Percentiles rank a stretch among this genome's conserved stretches.
Evolutionary conservation across 2,888 invertebrate genomes (phyloP).

Genomic region (Caenorhabditis doughertyi): DNA sequence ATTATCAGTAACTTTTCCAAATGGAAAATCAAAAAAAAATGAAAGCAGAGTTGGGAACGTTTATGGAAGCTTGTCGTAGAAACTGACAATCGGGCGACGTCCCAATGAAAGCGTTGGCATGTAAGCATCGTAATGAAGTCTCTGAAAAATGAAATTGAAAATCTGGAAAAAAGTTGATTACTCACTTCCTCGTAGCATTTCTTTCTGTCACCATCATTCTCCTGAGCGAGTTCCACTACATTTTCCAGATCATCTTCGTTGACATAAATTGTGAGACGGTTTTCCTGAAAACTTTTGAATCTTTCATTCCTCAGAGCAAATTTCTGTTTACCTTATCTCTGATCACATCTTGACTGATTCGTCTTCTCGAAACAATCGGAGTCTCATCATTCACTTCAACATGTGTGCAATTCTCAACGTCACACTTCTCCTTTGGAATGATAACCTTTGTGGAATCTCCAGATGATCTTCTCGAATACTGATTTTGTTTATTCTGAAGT

Average conservation of each 20-base stretch:
- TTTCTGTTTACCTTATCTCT: conserved; percentile 16
- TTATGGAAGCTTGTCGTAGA: conserved; percentile 62
- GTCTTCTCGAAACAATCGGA: conserved; percentile 21
- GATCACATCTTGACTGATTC: conserved; percentile 12
- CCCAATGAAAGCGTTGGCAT: conserved; percentile 54
- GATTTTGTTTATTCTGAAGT: conserved; percentile 12
- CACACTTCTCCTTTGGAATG: conserved; percentile 21
- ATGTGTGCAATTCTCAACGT: conserved; percentile 59
- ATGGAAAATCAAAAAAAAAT: conserved; percentile 1
- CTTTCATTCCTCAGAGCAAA: not conserved
- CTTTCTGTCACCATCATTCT: conserved; percentile 31
- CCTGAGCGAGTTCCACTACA: conserved; percentile 47
- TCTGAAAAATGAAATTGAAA: no score
- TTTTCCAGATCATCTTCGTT: conserved; percentile 44
- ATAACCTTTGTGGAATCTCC: conserved; percentile 11
- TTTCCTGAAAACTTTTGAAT: conserved; percentile 36
- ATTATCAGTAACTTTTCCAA: conserved; percentile 9
- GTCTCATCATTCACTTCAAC: conserved; percentile 37
- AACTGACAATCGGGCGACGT: conserved; percentile 57
- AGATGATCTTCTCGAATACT: conserved; percentile 35
- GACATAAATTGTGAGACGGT: conserved; percentile 31
- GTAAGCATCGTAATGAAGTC: conserved; percentile 52
- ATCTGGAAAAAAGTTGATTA: not conserved
- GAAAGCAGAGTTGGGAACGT: not conserved
- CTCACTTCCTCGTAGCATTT: conserved; percentile 43